Base-by-base conservation (phyloP, 2,113 vertebrate species). In the Callaeas wilsoni region DNA sequence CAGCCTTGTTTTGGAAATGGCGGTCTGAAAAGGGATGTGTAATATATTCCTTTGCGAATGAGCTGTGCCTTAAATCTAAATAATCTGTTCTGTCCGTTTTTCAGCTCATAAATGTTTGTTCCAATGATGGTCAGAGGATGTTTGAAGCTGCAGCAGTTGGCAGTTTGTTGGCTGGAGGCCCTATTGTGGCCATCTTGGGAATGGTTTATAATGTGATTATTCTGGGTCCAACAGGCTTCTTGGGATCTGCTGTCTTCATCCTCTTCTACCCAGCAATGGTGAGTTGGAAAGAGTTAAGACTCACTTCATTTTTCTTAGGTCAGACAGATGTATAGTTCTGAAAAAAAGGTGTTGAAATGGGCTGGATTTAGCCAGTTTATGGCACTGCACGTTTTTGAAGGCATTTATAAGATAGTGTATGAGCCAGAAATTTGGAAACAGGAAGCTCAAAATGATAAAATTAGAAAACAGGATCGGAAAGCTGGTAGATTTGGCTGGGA, bases 191-290 rank as follows among this genome's bases (percentile, higher is more conserved):
- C 39, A 97, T 99, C 27, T 97, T 99, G 59, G 99, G 99, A 69
- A 99, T 99, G 89, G 97, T 98, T 78, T 99, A 99, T 96, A 99
- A 98, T 37, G 98, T 99, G 30, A 98, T 98, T 50, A 97, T 99
- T 33, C 97, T 99, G 97, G 99, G 99, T 53, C 99, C 99, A 13
- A 99, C 99, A 10, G 99, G 98, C 68, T 98, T 99, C 60, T 97
- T 99, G 84, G 99, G 99, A 87, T 99, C 99, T 12, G 98, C 99
- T 32, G 97, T 99, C 63, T 99, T 99, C 95, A 98, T 99, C 90
- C 98, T 99, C 59, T 99, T 99, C 97, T 99, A 99, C 74, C 99
- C 99, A 37, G 97, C 98, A 32, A 99, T 99, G 99, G 99, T 99
- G 96, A 98, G 98, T 97, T 84, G 78, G n/a, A 64, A 87, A 70